Evolutionary conservation across 2,797 vertebrate species (phyloP), one percentile per base, ranked within the genome.

Genomic region (Cossypha heuglini): DNA sequence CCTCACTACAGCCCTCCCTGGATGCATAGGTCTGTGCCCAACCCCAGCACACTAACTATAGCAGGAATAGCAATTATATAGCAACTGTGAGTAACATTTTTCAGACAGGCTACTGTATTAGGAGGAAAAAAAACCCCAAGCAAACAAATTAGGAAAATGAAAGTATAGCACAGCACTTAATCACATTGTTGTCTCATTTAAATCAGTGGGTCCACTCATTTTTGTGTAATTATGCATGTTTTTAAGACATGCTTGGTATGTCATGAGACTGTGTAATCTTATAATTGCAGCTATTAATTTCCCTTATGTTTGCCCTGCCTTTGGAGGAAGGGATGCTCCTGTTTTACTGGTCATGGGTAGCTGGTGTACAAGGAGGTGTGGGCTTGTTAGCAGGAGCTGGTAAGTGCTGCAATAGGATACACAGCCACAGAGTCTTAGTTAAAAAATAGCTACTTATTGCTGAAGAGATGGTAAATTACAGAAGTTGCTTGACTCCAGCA

Each of bases 71-170:
- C 86, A 84, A 88, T 97, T 95, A 93, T 37, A 45, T 11, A 81
- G 62, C 42, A 62, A 51, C 38, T 37, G 33, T 26, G 58, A 81
- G 13, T 29, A 80, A 74, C 40, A 59, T 80, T 95, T 94, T 94
- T 90, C 79, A 78, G 76, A 58, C 22, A 29, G 61, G 61, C 57
- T 78, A 62, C 48, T 43, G 46, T 62, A 86, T 62, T 77, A 93
- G 64, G n/a, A 88, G 54, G 15, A 21, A 21, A 66, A 79, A 88
- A 88, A 86, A 38, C 1, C 14, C 18, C 64, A 80, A 93, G 76
- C 43, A 96, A 94, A 95, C 66, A 92, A 87, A 94, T 94, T 79
- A 92, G 64, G 40, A 78, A 89, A 95, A 79, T 71, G 51, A 72
- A 94, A 93, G 69, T 72, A 74, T 57, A 90, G 71, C 59, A 45